Percentiles rank a stretch among this genome's conserved stretches.
Conservation (phyloP, 2,797 vertebrate species). For the Vipera ursinii region DNA sequence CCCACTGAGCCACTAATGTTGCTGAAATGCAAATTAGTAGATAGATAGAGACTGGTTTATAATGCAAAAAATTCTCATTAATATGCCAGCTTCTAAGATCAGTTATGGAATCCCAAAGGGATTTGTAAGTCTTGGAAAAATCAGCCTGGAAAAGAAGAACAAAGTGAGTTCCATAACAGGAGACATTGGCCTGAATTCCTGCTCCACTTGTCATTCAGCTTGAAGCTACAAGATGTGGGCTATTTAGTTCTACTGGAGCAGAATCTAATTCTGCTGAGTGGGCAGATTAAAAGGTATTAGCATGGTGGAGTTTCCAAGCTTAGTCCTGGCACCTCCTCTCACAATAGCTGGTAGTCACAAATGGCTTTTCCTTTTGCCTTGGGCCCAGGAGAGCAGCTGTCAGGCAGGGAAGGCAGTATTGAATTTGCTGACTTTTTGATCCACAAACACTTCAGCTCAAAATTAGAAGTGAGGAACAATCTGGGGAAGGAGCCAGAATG, state of each 20-base stretch:
- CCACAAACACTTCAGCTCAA: background rate
- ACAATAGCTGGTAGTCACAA: background rate
- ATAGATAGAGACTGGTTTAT: background rate
- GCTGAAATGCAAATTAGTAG: background rate
- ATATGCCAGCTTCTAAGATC: background rate
- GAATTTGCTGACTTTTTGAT: background rate
- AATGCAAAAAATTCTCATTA: background rate
- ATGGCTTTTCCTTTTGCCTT: background rate
- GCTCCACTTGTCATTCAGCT: background rate
- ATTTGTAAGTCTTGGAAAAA: background rate
- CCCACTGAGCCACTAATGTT: background rate
- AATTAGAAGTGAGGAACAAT: background rate
- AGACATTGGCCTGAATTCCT: background rate
- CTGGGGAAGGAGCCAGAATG: background rate
- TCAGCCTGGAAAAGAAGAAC: background rate
- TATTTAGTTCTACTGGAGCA: background rate
- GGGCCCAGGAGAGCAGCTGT: background rate
- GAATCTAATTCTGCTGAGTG: background rate
- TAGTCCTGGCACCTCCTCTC: background rate
- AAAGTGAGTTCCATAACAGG: background rate
- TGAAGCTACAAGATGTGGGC: background rate
- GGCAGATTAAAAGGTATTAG: background rate
- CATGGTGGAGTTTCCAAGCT: background rate
- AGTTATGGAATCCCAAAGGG: background rate
- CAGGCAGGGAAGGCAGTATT: background rate